A percentile compares a stretch with the other conserved stretches of the same genome.
These are phyloP conservation scores for Odocoileus virginianus DNA, from an alignment of 2,113 vertebrate species.

Conservation along the genomic window DNA sequence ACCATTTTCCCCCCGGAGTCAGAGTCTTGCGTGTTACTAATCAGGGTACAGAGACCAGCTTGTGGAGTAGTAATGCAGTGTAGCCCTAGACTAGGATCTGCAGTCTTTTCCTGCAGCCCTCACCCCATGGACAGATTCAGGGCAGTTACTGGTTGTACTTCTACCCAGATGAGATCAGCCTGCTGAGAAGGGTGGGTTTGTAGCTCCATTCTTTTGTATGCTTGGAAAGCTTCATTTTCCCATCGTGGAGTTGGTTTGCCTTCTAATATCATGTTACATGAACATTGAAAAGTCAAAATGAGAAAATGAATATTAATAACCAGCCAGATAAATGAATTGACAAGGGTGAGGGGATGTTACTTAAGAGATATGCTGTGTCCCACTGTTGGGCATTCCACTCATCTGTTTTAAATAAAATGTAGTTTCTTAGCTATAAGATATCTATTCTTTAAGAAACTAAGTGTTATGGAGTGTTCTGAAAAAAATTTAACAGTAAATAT, in stretches of 20 bases:
- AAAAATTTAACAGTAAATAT: constrained; percentile 47
- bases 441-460: constrained; percentile 74
- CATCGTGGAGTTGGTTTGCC: neutral
- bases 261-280: neutral
- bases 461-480: constrained; percentile 74
- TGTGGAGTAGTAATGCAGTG: neutral
- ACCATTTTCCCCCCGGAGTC: neutral
- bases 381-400: constrained; percentile 65
- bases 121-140: neutral
- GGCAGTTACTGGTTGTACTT: neutral
- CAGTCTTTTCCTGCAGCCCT: neutral
- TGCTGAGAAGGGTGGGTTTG: neutral
- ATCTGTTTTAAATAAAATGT: constrained; percentile 78
- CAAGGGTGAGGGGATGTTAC: too few species aligned
- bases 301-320: neutral
- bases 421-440: constrained; percentile 70
- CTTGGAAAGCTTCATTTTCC: neutral
- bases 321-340: neutral
- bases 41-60: neutral
- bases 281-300: neutral
- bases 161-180: neutral
- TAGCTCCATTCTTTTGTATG: neutral
- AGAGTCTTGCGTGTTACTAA: neutral
- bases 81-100: neutral
- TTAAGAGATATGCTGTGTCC: neutral